Evolutionary conservation across 2,888 invertebrate species (phyloP).

Genomic region (Plagiodera versicolora): DNA sequence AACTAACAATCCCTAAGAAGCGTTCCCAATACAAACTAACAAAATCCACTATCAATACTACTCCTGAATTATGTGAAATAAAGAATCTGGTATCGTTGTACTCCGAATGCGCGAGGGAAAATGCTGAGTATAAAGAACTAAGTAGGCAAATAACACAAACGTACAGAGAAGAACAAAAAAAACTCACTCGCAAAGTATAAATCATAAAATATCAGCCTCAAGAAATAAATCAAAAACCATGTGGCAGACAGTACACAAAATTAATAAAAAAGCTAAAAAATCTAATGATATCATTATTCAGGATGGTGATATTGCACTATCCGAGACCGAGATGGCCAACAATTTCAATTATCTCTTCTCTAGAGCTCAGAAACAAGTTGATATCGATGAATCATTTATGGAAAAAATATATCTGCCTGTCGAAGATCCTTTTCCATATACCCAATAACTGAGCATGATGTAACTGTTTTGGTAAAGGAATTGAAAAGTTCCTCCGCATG

Average conservation of each 20-base stretch:
- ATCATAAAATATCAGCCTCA: background rate
- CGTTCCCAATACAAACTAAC: background rate
- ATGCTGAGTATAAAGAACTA: background rate
- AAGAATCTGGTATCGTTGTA: too few relatives aligned
- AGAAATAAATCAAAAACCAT: background rate
- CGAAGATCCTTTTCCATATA: background rate
- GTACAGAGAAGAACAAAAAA: background rate
- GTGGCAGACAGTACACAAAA: background rate
- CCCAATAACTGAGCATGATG: background rate
- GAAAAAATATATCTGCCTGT: slow-evolving; percentile 5
- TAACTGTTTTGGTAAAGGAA: background rate
- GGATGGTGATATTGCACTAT: background rate
- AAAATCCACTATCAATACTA: too few relatives aligned
- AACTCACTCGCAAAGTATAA: background rate
- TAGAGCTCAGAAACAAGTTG: background rate
- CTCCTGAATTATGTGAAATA: too few relatives aligned
- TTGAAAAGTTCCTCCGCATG: background rate
- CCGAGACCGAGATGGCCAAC: background rate
- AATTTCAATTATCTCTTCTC: background rate
- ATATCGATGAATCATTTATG: background rate
- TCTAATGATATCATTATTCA: background rate
- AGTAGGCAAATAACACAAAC: background rate
- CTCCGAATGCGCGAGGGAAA: background rate
- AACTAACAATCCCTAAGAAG: background rate
- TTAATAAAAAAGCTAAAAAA: background rate